A percentile compares a stretch with the other conserved stretches of the same genome.
Conservation (phyloP, 2,888 invertebrate genomes). For the Encarsia formosa region DNA sequence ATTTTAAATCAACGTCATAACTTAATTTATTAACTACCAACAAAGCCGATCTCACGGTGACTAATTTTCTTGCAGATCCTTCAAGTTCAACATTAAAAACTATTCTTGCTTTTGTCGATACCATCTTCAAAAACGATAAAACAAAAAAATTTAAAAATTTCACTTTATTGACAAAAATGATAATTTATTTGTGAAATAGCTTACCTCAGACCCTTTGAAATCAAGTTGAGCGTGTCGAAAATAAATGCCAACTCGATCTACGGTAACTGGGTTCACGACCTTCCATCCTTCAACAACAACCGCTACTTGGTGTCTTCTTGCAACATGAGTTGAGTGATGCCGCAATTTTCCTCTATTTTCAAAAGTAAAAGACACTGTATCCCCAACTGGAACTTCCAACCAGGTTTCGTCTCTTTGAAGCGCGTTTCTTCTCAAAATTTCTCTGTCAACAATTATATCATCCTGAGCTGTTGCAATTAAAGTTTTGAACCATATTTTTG, state of each 20-base stretch:
- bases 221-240: conserved; percentile 67
- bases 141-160: not conserved
- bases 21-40: conserved; percentile 73
- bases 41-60: conserved; percentile 87
- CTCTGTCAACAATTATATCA: conserved; percentile 31
- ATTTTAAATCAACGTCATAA: conserved; percentile 67
- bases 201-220: conserved; percentile 34
- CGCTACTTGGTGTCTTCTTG: conserved; percentile 80
- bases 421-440: conserved; percentile 45
- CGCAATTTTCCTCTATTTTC: conserved; percentile 68
- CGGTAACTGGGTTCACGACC: conserved; percentile 80
- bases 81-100: conserved; percentile 89
- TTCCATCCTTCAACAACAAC: conserved; percentile 90
- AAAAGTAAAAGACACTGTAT: conserved; percentile 82
- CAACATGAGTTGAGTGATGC: conserved; percentile 71
- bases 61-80: conserved; percentile 89
- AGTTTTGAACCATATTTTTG: conserved; percentile 80
- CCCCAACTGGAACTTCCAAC: conserved; percentile 69
- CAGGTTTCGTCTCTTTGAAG: conserved; percentile 59
- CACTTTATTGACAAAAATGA: not conserved
- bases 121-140: conserved; percentile 27
- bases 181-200: conserved; percentile 4
- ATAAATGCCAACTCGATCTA: conserved; percentile 93
- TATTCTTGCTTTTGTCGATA: conserved; percentile 62
- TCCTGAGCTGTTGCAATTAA: conserved; percentile 68